phyloP scores from a whole-genome alignment of 2,113 vertebrate species.

The Toxotes jaculatrix region DNA sequence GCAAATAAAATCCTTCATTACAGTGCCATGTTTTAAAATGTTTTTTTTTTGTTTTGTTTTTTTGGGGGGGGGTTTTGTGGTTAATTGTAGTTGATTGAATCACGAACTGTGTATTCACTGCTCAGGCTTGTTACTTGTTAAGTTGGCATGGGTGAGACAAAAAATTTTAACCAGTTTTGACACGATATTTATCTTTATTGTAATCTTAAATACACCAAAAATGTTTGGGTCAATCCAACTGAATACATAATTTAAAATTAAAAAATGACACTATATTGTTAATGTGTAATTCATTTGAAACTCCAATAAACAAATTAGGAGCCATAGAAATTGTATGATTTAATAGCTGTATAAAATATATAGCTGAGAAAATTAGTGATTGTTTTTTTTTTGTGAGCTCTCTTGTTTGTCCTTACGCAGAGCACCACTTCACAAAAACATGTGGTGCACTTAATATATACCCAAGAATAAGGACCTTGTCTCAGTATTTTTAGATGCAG shows the following conservation, averaged over 20 bases:
- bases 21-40: not conserved
- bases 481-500: conserved; percentile 38
- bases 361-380: not conserved
- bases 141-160: not conserved
- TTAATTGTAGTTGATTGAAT: conserved; percentile 5
- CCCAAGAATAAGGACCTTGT: not conserved
- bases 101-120: not conserved
- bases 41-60: not conserved
- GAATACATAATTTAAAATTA: not conserved
- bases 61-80: not conserved
- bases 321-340: not conserved
- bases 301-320: not conserved
- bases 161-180: too few relatives aligned
- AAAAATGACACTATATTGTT: not conserved
- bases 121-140: not conserved
- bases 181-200: not conserved
- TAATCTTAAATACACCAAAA: not conserved
- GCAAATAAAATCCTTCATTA: not conserved
- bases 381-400: not conserved
- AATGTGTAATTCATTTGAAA: not conserved
- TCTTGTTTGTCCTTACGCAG: not conserved
- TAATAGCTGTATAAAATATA: not conserved
- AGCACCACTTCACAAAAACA: not conserved
- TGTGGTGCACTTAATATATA: not conserved
- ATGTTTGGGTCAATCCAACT: not conserved